Evolutionary conservation across 1,140 invertebrate species (phyloP), one percentile per base, ranked within the genome.

Genomic region (Drosophila pallidifrons): DNA sequence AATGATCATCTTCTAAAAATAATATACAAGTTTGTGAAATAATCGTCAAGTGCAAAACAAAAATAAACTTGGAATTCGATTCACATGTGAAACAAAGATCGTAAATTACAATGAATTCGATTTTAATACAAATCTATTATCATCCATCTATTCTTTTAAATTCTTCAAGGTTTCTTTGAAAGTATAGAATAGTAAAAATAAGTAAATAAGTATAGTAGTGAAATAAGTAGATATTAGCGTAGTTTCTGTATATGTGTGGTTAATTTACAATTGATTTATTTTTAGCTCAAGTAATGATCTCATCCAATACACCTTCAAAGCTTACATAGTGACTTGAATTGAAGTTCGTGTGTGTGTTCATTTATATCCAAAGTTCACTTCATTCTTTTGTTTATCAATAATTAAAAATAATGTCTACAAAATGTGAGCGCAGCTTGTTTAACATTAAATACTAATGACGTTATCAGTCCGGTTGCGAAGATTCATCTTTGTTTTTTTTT

Each of bases 401-500:
- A 65, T 47, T 55, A 75, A 71, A 45, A 54, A 58, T 32, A 52
- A 64, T 64, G 16, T 52, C 5, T 32, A 61, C n/a, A 61, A 30
- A 49, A 38, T 65, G 38, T 60, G 54, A 66, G 46, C 41, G 43
- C 41, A 58, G 15, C 41, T 65, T 68, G 63, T 68, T 79, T 79
- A 35, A 11, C 59, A 59, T 73, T 73, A 75, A 75, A 73, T 60
- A 75, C 47, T 57, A 75, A 61, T 16, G 68, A 63, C 68, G 59
- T 30, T 70, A 47, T 59, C 30, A 43, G 32, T 32, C 57, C 60
- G 32, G 3, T 16, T 16, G 41, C 20, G 1, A 8, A 28, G 32
- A 28, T 15, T 25, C 51, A 15, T 49, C 25, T 59, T 15, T 60
- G 20, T 25, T 25, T 4, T 25, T 20, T 20, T 25, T 20, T 25